Base-by-base conservation (phyloP, 2,113 vertebrate species). In the Saguinus midas region DNA sequence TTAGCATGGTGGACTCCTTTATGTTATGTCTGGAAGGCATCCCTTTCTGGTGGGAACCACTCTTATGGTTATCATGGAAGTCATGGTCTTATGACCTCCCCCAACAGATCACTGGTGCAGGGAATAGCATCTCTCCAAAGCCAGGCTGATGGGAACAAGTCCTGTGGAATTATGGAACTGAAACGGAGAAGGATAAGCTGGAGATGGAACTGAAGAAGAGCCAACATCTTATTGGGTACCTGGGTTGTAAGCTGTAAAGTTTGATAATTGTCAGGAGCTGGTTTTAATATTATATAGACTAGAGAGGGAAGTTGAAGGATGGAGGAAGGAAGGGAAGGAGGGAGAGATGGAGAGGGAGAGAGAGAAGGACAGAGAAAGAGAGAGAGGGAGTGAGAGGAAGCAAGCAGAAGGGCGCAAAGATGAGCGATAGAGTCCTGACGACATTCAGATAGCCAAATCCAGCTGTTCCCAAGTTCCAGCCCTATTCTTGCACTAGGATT, bases 251-350 rank as follows among this genome's bases (percentile, higher is more conserved):
- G 48, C 50, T 57, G 12, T 91, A 43, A 88, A 64, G 35, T 61
- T 11, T 88, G 80, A 95, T 95, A 78, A 86, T 18, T 78, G 52
- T 78, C 83, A 95, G 68, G 94, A 90, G 64, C 73, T 86, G 68
- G 9, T 12, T 95, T 85, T 73, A 86, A 70, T 83, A 61, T 72
- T 37, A 90, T 35, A 29, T 43, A n/a, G 84, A 12, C 61, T 83
- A 50, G 72, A 86, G 70, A 68, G 64, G n/a, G 27, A 64, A 12
- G 61, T 64, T 64, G 58, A 78, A 55, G 32, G 66, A 68, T 17
- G 32, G 35, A 82, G 43, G 48, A 37, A 43, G 8, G 20, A 2
- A 37, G 25, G 55, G 48, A n/a, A 57, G 12, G n/a, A 43, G 20
- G 16, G 27, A 9, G 7, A 23, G 58, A 37, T 21, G 5, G 29